phyloP scores from a whole-genome alignment of 2,113 vertebrate genomes.

The Canis aureus region DNA sequence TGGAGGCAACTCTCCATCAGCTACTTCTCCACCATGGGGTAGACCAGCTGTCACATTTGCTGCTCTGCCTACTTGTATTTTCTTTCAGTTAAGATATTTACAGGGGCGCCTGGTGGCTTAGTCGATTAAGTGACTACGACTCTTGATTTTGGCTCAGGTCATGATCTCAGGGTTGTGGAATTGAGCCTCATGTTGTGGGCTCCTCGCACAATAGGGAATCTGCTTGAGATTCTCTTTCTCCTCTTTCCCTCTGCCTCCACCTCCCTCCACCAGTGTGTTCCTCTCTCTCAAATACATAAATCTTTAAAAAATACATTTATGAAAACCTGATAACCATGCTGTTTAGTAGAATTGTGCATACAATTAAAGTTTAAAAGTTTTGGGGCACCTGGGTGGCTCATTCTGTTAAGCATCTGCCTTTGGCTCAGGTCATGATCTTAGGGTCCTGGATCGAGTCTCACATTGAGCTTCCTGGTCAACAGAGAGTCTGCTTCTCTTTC shows the following conservation, averaged over 20 bases:
- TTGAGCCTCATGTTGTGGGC: neutral
- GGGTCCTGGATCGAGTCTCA: too few relatives aligned
- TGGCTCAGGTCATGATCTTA: too few relatives aligned
- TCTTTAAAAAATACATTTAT: neutral
- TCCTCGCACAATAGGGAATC: neutral
- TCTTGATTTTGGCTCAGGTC: neutral
- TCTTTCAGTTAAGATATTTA: neutral
- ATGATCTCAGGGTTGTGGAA: neutral
- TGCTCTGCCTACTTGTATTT: neutral
- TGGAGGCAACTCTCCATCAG: neutral
- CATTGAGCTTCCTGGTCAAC: too few relatives aligned
- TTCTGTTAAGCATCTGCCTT: too few relatives aligned
- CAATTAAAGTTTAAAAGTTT: neutral
- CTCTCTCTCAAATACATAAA: neutral
- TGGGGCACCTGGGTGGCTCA: too few relatives aligned
- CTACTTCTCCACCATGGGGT: accelerated
- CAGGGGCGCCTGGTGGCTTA: neutral
- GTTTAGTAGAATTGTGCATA: too few relatives aligned
- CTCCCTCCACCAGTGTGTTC: neutral
- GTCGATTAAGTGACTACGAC: neutral
- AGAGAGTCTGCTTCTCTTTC: too few relatives aligned
- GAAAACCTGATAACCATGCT: neutral
- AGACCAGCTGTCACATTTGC: neutral
- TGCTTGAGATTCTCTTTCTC: neutral
- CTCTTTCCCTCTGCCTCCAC: neutral